phyloP scores from a whole-genome alignment of 1,140 invertebrate species.

The Drosophila bocki region DNA sequence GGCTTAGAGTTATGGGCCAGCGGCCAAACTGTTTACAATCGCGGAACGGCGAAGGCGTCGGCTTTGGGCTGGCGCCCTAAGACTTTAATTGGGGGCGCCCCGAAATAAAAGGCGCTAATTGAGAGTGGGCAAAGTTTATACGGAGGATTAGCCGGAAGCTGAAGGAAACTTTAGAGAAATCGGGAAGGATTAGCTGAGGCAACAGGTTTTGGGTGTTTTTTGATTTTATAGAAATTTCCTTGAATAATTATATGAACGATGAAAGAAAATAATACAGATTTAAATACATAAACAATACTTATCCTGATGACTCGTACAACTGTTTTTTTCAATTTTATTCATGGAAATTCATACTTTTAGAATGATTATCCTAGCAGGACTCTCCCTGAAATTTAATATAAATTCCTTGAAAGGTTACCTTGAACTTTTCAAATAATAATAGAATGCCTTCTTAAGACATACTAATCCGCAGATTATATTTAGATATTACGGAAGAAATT shows the following conservation, averaged over 20 bases:
- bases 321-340: background rate
- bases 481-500: background rate
- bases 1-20: conserved; percentile 75
- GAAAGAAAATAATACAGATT: background rate
- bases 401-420: no score
- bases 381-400: no score
- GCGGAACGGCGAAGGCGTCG: conserved; percentile 25
- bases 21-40: conserved; percentile 74
- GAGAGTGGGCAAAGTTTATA: conserved; percentile 35
- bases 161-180: background rate
- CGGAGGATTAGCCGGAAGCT: conserved; percentile 20
- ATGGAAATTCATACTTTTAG: background rate
- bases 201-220: conserved; percentile 12
- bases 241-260: background rate
- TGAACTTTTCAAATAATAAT: background rate
- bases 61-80: conserved; percentile 45
- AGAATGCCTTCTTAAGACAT: background rate
- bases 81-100: conserved; percentile 71
- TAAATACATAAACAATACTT: background rate
- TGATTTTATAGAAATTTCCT: background rate
- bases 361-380: no score
- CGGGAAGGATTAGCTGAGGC: background rate
- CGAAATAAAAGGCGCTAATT: conserved; percentile 65
- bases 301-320: no score
- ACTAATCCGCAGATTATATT: background rate